Conservation (phyloP, 2,888 invertebrate genomes). For the Enchytraeus crypticus region DNA sequence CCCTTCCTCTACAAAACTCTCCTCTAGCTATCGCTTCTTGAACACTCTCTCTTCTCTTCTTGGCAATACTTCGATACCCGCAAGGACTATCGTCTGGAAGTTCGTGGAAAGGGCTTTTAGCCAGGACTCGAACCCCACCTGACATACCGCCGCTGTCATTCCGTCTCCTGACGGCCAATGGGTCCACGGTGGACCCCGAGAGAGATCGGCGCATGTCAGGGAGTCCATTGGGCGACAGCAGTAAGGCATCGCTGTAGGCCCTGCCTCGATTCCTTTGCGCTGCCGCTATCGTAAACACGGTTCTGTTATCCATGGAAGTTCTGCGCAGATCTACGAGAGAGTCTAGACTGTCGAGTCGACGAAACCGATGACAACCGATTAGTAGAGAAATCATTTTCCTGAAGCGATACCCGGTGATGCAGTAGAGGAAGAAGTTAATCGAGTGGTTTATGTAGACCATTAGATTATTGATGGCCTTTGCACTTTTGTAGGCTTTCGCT, state of each 20-base stretch:
- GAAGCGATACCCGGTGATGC: slow-evolving; percentile 21
- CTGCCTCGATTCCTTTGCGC: background rate
- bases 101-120: too few relatives aligned
- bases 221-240: background rate
- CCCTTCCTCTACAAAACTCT: background rate
- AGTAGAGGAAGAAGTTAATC: slow-evolving; percentile 26
- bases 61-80: background rate
- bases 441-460: slow-evolving; percentile 22
- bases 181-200: background rate
- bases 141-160: background rate
- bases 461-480: slow-evolving; percentile 20
- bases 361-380: background rate
- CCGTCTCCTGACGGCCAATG: background rate
- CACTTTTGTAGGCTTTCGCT: slow-evolving; percentile 13
- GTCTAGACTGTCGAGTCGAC: background rate
- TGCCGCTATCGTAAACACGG: background rate
- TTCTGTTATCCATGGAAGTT: background rate
- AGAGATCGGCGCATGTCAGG: background rate
- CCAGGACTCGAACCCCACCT: too few relatives aligned
- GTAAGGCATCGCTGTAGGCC: background rate
- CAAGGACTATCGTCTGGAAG: background rate
- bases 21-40: background rate
- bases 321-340: background rate
- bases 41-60: background rate
- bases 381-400: slow-evolving; percentile 1